phyloP scores from a whole-genome alignment of 1,140 invertebrate genomes.

The Onthophagus taurus region DNA sequence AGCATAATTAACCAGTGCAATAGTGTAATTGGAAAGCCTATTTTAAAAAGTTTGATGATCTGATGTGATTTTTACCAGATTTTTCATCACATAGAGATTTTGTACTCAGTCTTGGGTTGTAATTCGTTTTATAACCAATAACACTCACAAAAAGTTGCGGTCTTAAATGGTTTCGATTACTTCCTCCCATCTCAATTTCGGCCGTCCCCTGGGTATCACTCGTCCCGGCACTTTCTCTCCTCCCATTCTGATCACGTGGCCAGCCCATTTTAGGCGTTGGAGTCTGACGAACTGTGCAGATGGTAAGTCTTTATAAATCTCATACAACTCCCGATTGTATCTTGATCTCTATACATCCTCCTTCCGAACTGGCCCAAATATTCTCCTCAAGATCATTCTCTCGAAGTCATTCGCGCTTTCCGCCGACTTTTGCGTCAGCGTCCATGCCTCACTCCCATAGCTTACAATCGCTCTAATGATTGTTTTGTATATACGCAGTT shows the following conservation, averaged over 20 bases:
- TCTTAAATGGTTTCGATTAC: no score
- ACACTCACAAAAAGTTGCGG: no score
- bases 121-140: no score
- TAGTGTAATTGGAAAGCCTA: no score
- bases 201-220: no score
- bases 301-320: no score
- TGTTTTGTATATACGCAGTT: not conserved
- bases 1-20: no score
- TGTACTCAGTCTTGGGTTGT: no score
- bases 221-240: not conserved
- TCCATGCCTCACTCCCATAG: not conserved
- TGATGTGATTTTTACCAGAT: no score
- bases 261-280: not conserved
- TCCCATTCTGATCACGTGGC: not conserved
- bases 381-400: not conserved
- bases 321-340: not conserved
- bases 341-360: not conserved
- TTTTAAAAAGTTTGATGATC: no score
- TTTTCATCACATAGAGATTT: no score
- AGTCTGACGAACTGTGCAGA: not conserved
- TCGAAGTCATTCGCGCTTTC: not conserved
- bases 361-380: not conserved
- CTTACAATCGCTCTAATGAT: conserved; percentile 2
- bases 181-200: no score
- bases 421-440: not conserved